phyloP scores from a whole-genome alignment of 1,140 invertebrate species.

The Hylaeus volcanicus region DNA sequence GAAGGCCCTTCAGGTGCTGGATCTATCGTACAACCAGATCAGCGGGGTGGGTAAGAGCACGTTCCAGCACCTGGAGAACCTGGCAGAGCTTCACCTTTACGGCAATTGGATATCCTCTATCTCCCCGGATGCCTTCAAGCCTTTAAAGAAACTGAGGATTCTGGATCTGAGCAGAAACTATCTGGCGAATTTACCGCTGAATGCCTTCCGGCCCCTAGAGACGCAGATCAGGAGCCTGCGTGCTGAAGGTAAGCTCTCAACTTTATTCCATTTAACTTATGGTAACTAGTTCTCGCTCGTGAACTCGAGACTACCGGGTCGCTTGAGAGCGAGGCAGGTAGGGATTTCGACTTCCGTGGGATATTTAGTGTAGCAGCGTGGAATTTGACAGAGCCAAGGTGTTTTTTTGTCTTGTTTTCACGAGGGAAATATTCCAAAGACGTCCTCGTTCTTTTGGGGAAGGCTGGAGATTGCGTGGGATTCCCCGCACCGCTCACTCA shows the following conservation, averaged over 20 bases:
- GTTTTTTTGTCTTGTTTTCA: too few relatives aligned
- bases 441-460: too few relatives aligned
- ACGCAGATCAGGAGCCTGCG: conserved; percentile 88
- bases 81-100: conserved; percentile 88
- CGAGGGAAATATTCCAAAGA: too few relatives aligned
- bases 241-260: conserved; percentile 87
- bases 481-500: too few relatives aligned
- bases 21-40: conserved; percentile 91
- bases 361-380: too few relatives aligned
- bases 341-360: too few relatives aligned
- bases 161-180: conserved; percentile 92
- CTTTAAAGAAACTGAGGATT: conserved; percentile 87
- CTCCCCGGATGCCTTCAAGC: conserved; percentile 88
- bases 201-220: conserved; percentile 88
- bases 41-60: conserved; percentile 87
- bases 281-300: not conserved
- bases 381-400: too few relatives aligned
- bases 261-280: not conserved
- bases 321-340: too few relatives aligned
- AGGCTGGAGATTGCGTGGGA: too few relatives aligned
- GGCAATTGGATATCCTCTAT: conserved; percentile 91
- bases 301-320: not conserved
- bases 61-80: conserved; percentile 87
- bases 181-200: conserved; percentile 89
- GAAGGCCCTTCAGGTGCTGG: conserved; percentile 87